Percentiles rank a stretch among this genome's conserved stretches.
Evolutionary conservation across 2,113 vertebrate genomes (phyloP).

Genomic region (Nipponia nippon): DNA sequence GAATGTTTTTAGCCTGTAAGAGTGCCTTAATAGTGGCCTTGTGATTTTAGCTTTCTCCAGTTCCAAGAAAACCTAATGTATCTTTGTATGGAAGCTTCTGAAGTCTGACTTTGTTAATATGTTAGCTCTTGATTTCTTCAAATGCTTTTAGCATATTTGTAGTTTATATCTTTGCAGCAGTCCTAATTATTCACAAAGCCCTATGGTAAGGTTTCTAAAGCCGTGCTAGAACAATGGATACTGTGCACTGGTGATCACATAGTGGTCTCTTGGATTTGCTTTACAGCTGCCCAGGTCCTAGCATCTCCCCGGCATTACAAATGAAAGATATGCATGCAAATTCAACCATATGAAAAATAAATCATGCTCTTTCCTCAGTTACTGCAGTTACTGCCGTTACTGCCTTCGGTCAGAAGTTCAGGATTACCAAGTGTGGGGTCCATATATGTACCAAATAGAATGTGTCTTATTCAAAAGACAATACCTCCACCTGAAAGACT

Average conservation of each 20-base stretch:
- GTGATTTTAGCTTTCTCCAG: background rate
- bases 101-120: background rate
- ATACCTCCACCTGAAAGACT: background rate
- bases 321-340: background rate
- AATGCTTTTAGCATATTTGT: no score
- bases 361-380: background rate
- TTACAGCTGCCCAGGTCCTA: background rate
- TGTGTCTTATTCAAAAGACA: background rate
- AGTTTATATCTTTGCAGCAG: background rate
- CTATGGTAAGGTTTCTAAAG: background rate
- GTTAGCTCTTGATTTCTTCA: background rate
- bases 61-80: background rate
- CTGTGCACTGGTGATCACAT: background rate
- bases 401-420: background rate
- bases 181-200: background rate
- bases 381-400: background rate
- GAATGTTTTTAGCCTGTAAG: background rate
- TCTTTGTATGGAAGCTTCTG: background rate
- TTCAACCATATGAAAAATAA: background rate
- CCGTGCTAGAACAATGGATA: background rate
- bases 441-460: fast-evolving
- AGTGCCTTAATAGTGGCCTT: background rate
- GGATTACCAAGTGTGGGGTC: background rate
- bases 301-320: background rate
- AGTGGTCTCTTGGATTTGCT: background rate